Conservation (phyloP, 2,888 invertebrate genomes). For the Diaprepes abbreviatus region DNA sequence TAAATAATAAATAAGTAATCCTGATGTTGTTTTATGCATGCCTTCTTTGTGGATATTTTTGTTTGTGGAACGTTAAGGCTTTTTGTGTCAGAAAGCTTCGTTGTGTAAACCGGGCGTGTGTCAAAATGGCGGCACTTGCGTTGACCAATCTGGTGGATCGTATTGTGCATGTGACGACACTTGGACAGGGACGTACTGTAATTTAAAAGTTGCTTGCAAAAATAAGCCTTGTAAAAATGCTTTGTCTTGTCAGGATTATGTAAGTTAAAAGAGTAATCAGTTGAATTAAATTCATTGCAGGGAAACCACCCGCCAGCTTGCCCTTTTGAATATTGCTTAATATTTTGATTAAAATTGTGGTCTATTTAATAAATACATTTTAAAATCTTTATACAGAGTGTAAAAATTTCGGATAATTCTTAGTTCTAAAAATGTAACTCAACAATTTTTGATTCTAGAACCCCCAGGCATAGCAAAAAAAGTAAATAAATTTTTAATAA, state of each 20-base stretch:
- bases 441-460: no score
- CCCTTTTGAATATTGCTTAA: no score
- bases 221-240: constrained; percentile 75
- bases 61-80: constrained; percentile 52
- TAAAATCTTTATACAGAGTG: no score
- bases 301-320: no score
- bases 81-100: constrained; percentile 60
- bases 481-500: no score
- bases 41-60: constrained; percentile 44
- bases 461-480: no score
- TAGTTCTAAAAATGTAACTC: no score
- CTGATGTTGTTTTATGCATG: constrained; percentile 54
- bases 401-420: no score
- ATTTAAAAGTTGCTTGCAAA: constrained; percentile 68
- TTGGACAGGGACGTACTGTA: constrained; percentile 64
- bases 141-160: constrained; percentile 58
- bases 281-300: no score
- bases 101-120: constrained; percentile 65
- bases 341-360: no score
- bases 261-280: constrained; percentile 70
- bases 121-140: constrained; percentile 71
- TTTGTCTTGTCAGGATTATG: constrained; percentile 74
- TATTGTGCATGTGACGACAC: constrained; percentile 66
- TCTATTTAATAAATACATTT: no score
- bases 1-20: no score